Conservation (phyloP, 2,113 vertebrate species). For the Cyprinodon variegatus region DNA sequence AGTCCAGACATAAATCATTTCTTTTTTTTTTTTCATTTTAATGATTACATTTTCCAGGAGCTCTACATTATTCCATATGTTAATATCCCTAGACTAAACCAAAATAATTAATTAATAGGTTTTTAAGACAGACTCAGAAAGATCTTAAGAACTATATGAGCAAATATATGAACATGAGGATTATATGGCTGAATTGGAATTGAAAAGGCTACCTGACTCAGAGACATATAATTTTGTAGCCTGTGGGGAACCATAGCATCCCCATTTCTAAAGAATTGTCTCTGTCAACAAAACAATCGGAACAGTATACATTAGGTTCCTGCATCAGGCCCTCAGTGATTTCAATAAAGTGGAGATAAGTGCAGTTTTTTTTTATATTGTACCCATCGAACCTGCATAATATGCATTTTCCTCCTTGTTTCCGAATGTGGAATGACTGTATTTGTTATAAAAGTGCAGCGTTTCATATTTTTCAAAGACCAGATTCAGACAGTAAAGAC, state of each 20-base stretch:
- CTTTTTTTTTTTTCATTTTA: neutral
- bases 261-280: neutral
- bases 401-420: neutral
- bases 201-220: neutral
- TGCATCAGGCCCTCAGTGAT: neutral
- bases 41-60: too few species aligned
- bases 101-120: neutral
- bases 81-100: neutral
- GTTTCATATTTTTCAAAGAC: neutral
- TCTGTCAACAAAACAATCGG: neutral
- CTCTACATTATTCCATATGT: neutral
- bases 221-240: neutral
- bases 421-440: neutral
- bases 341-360: neutral
- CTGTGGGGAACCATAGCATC: neutral
- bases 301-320: neutral
- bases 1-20: neutral
- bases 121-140: neutral
- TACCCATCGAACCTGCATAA: neutral
- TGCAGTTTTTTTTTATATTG: neutral
- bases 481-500: neutral
- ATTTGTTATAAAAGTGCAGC: neutral
- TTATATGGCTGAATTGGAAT: constrained; percentile 1
- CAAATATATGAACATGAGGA: neutral
- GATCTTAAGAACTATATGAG: neutral